phyloP scores from a whole-genome alignment of 2,797 vertebrate species.

The Macropodus opercularis region DNA sequence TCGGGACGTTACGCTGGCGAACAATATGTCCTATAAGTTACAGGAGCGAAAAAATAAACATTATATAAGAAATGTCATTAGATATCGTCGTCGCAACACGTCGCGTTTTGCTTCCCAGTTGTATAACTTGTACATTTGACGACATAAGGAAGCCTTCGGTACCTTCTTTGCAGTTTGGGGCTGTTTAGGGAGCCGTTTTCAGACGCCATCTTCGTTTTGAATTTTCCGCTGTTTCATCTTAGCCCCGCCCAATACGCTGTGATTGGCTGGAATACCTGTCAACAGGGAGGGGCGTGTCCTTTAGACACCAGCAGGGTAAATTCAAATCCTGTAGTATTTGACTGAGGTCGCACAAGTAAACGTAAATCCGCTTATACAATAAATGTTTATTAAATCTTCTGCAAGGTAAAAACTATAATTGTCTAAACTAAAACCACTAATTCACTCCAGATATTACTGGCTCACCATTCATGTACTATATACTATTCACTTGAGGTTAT shows the following conservation, averaged over 20 bases:
- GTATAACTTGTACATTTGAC: neutral
- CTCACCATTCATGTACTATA: too few relatives aligned
- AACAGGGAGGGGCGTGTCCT: neutral
- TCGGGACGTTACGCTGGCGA: conserved; percentile 19
- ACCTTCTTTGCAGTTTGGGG: conserved; percentile 77
- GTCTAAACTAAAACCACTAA: too few relatives aligned
- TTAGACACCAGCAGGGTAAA: too few relatives aligned
- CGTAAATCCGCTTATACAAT: too few relatives aligned
- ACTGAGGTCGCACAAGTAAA: too few relatives aligned
- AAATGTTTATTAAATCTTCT: too few relatives aligned
- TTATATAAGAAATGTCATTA: fast-evolving
- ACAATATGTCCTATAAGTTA: neutral
- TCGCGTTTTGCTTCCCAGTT: fast-evolving
- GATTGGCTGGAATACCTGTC: conserved; percentile 53
- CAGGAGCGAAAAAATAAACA: neutral
- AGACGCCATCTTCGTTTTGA: conserved; percentile 83
- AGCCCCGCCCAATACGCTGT: conserved; percentile 31
- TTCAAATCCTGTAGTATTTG: too few relatives aligned
- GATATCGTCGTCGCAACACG: neutral
- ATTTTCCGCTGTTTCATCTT: conserved; percentile 74
- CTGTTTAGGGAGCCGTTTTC: conserved; percentile 55
- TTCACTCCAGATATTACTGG: too few relatives aligned
- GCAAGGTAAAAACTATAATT: too few relatives aligned
- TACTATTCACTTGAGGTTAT: too few relatives aligned
- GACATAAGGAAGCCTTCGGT: neutral